Conservation (phyloP, 2,113 vertebrate genomes). For the Protomyctophum bolini region DNA sequence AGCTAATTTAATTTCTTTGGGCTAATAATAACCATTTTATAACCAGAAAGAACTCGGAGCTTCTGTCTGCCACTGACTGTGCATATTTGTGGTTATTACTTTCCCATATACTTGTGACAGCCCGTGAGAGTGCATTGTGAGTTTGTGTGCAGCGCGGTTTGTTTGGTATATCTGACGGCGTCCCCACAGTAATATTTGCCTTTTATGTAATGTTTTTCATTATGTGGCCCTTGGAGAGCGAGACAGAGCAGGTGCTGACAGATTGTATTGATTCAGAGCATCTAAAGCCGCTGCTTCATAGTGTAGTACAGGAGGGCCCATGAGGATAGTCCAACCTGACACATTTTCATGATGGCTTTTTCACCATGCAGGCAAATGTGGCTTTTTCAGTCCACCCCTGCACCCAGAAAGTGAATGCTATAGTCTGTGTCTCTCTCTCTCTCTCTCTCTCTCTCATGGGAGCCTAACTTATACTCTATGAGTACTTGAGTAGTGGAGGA, state of each 20-base stretch:
- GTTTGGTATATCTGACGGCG: constrained; percentile 36
- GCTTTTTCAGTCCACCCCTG: background rate
- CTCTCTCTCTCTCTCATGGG: background rate
- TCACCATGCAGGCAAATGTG: background rate
- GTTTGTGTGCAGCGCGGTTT: constrained; percentile 9
- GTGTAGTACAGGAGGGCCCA: constrained; percentile 43
- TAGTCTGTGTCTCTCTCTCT: background rate
- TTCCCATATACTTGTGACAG: background rate
- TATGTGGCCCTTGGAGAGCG: constrained; percentile 58
- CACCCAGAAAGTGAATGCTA: constrained; percentile 1
- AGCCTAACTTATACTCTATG: too few relatives aligned
- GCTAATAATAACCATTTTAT: constrained; percentile 47
- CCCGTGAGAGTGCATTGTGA: background rate
- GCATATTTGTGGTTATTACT: constrained; percentile 34
- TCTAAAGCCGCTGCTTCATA: constrained; percentile 65
- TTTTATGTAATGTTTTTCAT: constrained; percentile 76
- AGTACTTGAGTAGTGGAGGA: too few relatives aligned
- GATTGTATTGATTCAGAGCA: constrained; percentile 76
- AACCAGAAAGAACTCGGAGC: constrained; percentile 24
- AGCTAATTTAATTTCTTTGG: constrained; percentile 44
- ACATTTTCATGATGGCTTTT: constrained; percentile 58
- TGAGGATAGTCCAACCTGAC: constrained; percentile 38
- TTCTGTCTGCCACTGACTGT: constrained; percentile 35
- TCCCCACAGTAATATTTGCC: constrained; percentile 63
- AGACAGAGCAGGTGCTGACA: constrained; percentile 62